Base-by-base conservation (phyloP, 2,888 invertebrate genomes). In the Eumerus sabulonum region DNA sequence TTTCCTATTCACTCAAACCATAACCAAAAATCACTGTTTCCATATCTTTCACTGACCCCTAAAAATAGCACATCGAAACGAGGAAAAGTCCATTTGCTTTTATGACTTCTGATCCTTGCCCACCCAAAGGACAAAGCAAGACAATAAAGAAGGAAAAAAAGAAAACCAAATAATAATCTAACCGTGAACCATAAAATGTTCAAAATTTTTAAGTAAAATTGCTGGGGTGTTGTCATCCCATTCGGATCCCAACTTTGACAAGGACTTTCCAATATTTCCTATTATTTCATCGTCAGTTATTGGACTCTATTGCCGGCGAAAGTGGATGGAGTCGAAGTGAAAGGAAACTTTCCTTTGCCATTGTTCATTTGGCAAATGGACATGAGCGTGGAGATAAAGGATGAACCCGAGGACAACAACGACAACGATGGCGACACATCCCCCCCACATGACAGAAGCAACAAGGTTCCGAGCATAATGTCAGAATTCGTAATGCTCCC, bases 11-110 rank as follows among this genome's bases (percentile, higher is more conserved):
- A 45, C 54, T 7, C 2, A 27, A 42, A 42, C 1, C 42, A 12
- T 12, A 13, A 42, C 7, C 35, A 40, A 44, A 42, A 66, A 54
- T 64, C 54, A 47, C 38, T 19, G 54, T 18, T 47, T 54, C 16
- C 38, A 47, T 60, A 35, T 38, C 13, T 47, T 7, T 13, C 44
- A 18, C 19, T 47, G 60, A 36, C 38, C 45, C 4, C 9, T 40
- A n/a, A n/a, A n/a, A n/a, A n/a, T n/a, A n/a, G n/a, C 40, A 40
- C 3, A 40, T 9, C n/a, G n/a, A 18, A 17, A 18, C 48, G 7
- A 53, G 56, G 18, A 27, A 51, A 59, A 51, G 57, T 51, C 59
- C 59, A 53, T 68, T 68, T 51, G 51, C 44, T 51, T 68, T 68
- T 60, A 60, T 40, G 68, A 59, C 38, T 40, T 68, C 44, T 53